phyloP scores from a whole-genome alignment of 2,888 invertebrate genomes.

The Zele albiditarsus region DNA sequence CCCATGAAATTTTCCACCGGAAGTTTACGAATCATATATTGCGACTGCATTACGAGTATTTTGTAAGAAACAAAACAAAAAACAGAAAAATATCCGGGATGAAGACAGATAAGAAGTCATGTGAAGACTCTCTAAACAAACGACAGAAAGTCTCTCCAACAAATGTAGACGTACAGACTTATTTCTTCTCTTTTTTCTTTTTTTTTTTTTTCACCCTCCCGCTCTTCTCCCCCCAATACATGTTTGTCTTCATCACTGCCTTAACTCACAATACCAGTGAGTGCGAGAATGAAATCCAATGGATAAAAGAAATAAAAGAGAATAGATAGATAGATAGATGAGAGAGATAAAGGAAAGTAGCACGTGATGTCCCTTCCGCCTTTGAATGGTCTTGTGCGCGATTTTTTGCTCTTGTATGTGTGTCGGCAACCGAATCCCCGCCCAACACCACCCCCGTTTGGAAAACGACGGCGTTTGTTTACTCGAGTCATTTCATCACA shows the following conservation, averaged over 20 bases:
- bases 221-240: background rate
- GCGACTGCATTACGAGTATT: no score
- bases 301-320: conserved; percentile 1
- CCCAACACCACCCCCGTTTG: background rate
- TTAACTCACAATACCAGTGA: conserved; percentile 3
- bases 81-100: no score
- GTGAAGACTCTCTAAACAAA: conserved; percentile 56
- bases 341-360: conserved; percentile 52
- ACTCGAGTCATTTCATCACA: conserved; percentile 70
- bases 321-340: conserved; percentile 20
- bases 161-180: conserved; percentile 58
- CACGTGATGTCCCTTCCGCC: conserved; percentile 62
- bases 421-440: conserved; percentile 26
- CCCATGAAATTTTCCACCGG: no score
- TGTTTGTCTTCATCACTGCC: background rate
- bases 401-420: conserved; percentile 36
- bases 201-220: background rate
- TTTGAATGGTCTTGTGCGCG: background rate
- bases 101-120: no score
- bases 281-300: conserved; percentile 9
- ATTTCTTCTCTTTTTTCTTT: conserved; percentile 59
- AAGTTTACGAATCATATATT: no score
- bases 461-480: conserved; percentile 57
- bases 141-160: conserved; percentile 60
- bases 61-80: no score